Percentiles rank a stretch among this genome's conserved stretches.
These are phyloP conservation scores for Catajapyx aquilonaris DNA, from an alignment of 1,140 invertebrate species.

Conservation along the genomic window DNA sequence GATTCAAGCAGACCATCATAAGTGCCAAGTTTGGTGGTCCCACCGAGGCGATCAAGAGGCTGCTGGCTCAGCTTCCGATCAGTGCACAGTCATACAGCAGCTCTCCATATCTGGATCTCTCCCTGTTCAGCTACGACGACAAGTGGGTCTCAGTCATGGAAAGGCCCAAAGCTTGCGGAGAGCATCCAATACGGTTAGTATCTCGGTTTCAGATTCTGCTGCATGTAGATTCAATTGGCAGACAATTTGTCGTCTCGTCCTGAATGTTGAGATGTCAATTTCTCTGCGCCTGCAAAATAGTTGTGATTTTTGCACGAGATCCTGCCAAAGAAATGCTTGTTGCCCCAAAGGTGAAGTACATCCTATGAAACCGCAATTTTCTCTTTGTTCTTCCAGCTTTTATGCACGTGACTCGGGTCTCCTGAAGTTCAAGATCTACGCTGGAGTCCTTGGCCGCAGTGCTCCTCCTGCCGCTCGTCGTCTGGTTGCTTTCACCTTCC, in stretches of 20 bases:
- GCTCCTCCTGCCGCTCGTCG: constrained; percentile 37
- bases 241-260: too few species aligned
- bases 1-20: constrained; percentile 74
- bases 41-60: constrained; percentile 68
- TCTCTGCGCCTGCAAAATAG: constrained; percentile 4
- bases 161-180: constrained; percentile 78
- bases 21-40: constrained; percentile 63
- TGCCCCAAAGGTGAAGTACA: constrained; percentile 81
- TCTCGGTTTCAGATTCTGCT: neutral
- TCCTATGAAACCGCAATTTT: constrained; percentile 60
- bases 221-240: neutral
- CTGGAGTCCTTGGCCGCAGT: constrained; percentile 40
- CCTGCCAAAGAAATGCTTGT: too few species aligned
- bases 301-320: constrained; percentile 3
- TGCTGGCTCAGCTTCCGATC: constrained; percentile 81
- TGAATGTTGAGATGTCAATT: constrained; percentile 3
- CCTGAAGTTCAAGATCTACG: constrained; percentile 72
- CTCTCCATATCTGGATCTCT: constrained; percentile 81
- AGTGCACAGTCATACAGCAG: constrained; percentile 84
- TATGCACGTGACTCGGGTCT: constrained; percentile 73
- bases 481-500: constrained; percentile 93
- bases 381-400: constrained; percentile 37
- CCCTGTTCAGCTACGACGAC: constrained; percentile 87
- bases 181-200: constrained; percentile 86
- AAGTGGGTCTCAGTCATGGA: constrained; percentile 92